Evolutionary conservation across 2,797 vertebrate species (phyloP).

Genomic region (Glossophaga mutica): DNA sequence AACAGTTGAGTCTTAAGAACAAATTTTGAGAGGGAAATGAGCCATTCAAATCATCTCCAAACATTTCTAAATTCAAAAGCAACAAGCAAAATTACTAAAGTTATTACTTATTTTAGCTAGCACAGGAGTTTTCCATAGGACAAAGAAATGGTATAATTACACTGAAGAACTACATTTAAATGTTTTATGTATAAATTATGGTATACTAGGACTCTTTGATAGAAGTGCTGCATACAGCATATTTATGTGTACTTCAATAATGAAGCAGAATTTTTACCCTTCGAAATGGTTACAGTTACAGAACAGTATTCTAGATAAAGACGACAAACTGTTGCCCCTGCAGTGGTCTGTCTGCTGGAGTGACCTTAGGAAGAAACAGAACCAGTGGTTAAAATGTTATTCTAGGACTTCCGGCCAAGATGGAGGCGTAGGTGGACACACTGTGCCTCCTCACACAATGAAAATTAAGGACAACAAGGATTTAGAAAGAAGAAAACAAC

Average conservation of each 20-base stretch:
- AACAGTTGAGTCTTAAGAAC: slow-evolving; percentile 10
- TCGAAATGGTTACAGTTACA: not conserved
- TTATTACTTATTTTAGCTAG: slow-evolving; percentile 16
- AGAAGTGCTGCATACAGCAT: not conserved
- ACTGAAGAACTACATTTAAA: not conserved
- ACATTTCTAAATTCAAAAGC: not conserved
- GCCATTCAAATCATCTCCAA: not conserved
- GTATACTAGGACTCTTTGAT: not conserved
- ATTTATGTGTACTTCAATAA: not conserved
- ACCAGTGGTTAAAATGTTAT: not conserved
- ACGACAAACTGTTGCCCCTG: not conserved
- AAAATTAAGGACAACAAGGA: too few species aligned
- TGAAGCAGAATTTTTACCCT: not conserved
- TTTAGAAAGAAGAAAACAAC: too few species aligned
- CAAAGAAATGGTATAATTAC: not conserved
- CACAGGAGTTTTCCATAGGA: not conserved
- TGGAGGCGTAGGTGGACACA: too few species aligned
- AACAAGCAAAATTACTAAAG: slow-evolving; percentile 38
- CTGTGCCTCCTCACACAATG: too few species aligned
- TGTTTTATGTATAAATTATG: slow-evolving; percentile 6
- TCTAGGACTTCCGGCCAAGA: not conserved
- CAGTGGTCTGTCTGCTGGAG: not conserved
- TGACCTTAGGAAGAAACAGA: not conserved
- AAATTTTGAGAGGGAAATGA: slow-evolving; percentile 48
- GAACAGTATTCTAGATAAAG: not conserved